Percentiles rank a stretch among this genome's conserved stretches.
These are phyloP conservation scores for Macquaria australasica DNA, from an alignment of 2,113 vertebrate genomes.

Conservation along the genomic window DNA sequence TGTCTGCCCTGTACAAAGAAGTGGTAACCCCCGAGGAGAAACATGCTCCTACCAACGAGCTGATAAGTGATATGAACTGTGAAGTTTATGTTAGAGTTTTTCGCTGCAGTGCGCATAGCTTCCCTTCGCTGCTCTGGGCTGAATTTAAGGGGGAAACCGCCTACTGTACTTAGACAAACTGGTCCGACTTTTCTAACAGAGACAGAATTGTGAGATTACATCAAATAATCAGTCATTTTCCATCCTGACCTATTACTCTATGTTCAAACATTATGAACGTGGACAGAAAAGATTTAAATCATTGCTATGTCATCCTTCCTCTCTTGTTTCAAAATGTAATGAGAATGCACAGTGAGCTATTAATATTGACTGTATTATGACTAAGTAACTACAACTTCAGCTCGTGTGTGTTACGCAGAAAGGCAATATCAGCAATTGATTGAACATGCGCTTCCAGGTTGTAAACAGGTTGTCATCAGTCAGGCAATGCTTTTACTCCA, in stretches of 20 bases:
- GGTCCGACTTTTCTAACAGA: slow-evolving; percentile 29
- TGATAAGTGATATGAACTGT: slow-evolving; percentile 76
- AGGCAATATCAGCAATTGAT: slow-evolving; percentile 9
- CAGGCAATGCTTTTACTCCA: slow-evolving; percentile 43
- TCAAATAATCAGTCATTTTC: not conserved
- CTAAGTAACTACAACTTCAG: not conserved
- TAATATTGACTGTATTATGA: not conserved
- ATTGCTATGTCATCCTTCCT: not conserved
- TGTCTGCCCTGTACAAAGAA: slow-evolving; percentile 36
- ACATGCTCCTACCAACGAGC: slow-evolving; percentile 62
- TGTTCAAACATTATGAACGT: not conserved
- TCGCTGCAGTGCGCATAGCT: slow-evolving; percentile 27
- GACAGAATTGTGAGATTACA: slow-evolving; percentile 3
- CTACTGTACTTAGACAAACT: not conserved
- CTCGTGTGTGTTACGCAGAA: slow-evolving; percentile 3
- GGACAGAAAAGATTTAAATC: not conserved
- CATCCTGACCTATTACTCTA: not conserved
- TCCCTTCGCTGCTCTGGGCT: slow-evolving; percentile 22
- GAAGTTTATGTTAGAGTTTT: slow-evolving; percentile 62
- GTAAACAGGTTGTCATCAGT: slow-evolving; percentile 60
- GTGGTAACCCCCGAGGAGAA: slow-evolving; percentile 47
- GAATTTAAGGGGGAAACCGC: not conserved
- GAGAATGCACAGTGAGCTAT: not conserved
- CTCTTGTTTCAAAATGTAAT: not conserved
- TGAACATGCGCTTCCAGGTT: slow-evolving; percentile 29